Conservation (phyloP, 2,888 invertebrate genomes). For the Watsonalla cultraria region DNA sequence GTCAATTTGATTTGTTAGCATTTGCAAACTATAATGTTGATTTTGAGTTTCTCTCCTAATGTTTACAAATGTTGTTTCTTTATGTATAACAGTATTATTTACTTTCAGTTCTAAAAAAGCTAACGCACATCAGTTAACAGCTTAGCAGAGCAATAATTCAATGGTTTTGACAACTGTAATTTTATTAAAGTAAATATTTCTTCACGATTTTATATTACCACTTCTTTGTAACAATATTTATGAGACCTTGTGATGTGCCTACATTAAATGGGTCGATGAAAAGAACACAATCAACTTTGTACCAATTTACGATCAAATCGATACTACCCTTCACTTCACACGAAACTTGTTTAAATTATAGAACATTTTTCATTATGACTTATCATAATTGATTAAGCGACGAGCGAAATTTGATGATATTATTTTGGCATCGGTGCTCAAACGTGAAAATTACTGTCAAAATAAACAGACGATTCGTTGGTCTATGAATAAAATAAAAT, state of each 20-base stretch:
- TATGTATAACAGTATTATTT: too few species aligned
- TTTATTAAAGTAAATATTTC: not conserved
- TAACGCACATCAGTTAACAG: too few species aligned
- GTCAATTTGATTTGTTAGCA: not conserved
- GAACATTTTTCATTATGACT: not conserved
- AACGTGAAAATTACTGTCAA: slow-evolving; percentile 17
- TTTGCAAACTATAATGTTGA: too few species aligned
- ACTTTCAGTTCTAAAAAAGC: too few species aligned
- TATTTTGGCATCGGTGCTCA: slow-evolving; percentile 1
- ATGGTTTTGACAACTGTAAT: not conserved
- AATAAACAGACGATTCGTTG: slow-evolving; percentile 15
- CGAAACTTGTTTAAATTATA: not conserved
- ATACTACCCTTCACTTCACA: slow-evolving; percentile 1
- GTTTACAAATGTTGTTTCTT: too few species aligned
- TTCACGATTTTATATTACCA: not conserved
- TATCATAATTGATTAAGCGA: slow-evolving; percentile 1
- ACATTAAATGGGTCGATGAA: slow-evolving; percentile 1
- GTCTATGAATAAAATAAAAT: slow-evolving; percentile 19
- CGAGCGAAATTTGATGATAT: not conserved
- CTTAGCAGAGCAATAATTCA: too few species aligned
- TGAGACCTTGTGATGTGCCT: not conserved
- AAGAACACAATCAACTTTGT: not conserved
- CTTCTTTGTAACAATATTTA: slow-evolving; percentile 2
- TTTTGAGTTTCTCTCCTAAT: too few species aligned
- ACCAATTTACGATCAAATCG: not conserved